These are phyloP conservation scores for Chrysolina americana DNA, from an alignment of 2,888 invertebrate species.

Conservation along the genomic window DNA sequence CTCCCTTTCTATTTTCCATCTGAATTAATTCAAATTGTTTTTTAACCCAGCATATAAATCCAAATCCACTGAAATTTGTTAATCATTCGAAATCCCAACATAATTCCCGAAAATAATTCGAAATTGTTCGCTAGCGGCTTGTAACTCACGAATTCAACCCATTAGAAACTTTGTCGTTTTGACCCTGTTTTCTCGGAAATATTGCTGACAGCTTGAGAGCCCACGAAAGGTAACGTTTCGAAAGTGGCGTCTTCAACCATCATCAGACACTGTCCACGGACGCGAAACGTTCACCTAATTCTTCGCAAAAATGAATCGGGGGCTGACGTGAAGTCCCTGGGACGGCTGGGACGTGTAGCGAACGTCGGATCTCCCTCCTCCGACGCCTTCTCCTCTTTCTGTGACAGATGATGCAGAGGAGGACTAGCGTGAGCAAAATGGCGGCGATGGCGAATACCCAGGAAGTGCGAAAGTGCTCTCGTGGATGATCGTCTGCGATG, in stretches of 20 bases:
- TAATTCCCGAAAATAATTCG: too few relatives aligned
- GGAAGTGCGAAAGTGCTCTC: slow-evolving; percentile 61
- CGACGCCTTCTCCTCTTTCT: slow-evolving; percentile 69
- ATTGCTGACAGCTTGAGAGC: slow-evolving; percentile 64
- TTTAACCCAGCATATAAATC: too few relatives aligned
- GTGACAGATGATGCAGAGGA: slow-evolving; percentile 73
- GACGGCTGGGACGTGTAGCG: slow-evolving; percentile 65
- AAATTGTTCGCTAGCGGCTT: neutral
- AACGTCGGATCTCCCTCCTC: slow-evolving; percentile 70
- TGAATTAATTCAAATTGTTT: too few relatives aligned
- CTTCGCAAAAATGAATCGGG: slow-evolving; percentile 72
- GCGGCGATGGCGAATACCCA: slow-evolving; percentile 67
- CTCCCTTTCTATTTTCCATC: too few relatives aligned
- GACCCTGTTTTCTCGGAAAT: slow-evolving; percentile 62
- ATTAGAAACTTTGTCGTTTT: slow-evolving; percentile 38
- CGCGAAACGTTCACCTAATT: slow-evolving; percentile 73
- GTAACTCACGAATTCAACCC: slow-evolving; percentile 32
- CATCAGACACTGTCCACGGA: slow-evolving; percentile 74
- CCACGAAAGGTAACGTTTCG: slow-evolving; percentile 55
- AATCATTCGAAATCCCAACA: too few relatives aligned
- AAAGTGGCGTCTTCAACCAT: slow-evolving; percentile 62
- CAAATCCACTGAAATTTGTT: too few relatives aligned
- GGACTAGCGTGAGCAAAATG: slow-evolving; percentile 69
- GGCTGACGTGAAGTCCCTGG: slow-evolving; percentile 66
- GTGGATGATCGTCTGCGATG: slow-evolving; percentile 63